Conservation (phyloP, 1,140 invertebrate genomes). For the Caenorhabditis briggsae region DNA sequence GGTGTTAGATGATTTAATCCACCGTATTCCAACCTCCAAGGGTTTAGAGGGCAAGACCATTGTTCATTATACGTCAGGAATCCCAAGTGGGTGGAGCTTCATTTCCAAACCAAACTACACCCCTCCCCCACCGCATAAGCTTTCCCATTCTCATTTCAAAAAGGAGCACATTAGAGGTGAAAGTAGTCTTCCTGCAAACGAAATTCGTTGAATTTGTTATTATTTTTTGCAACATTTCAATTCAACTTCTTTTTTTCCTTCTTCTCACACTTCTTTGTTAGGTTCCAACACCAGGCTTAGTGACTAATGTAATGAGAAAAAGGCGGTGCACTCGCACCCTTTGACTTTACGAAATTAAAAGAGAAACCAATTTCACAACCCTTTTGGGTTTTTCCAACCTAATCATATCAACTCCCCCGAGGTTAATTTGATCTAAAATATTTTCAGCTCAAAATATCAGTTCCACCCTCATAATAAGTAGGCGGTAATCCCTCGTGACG, state of each 20-base stretch:
- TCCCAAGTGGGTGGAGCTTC: background rate
- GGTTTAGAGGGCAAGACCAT: background rate
- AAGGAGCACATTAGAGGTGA: slow-evolving; percentile 1
- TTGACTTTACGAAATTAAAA: background rate
- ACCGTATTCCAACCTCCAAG: background rate
- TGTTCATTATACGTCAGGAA: slow-evolving; percentile 36
- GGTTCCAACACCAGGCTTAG: background rate
- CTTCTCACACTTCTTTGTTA: slow-evolving; percentile 3
- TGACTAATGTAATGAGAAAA: background rate
- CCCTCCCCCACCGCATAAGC: background rate
- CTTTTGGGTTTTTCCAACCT: no score
- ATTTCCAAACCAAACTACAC: background rate
- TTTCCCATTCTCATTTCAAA: background rate
- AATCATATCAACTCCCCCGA: no score
- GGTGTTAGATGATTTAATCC: background rate
- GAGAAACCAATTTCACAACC: no score
- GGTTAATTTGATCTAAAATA: no score
- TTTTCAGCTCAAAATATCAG: background rate
- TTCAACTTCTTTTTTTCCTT: background rate
- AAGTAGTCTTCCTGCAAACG: background rate
- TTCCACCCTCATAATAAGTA: background rate
- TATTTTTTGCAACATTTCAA: slow-evolving; percentile 11
- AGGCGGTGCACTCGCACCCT: background rate
- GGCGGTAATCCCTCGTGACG: slow-evolving; percentile 27
- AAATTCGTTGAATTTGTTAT: slow-evolving; percentile 3